phyloP scores from a whole-genome alignment of 2,888 invertebrate genomes.

The Eledona agricola region DNA sequence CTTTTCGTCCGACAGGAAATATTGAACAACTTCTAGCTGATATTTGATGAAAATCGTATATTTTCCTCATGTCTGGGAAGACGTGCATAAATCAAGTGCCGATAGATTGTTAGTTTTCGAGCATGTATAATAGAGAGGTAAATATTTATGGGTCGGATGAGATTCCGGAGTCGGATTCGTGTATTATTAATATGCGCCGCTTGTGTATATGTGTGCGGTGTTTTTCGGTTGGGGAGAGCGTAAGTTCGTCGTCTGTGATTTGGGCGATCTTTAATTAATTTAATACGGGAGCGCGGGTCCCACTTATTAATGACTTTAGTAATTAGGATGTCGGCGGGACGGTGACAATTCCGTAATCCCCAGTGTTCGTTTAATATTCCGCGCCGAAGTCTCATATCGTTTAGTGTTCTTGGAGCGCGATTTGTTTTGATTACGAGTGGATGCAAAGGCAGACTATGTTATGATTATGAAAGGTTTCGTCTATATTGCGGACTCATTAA shows the following conservation, averaged over 20 bases:
- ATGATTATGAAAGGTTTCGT: constrained; percentile 50
- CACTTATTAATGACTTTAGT: constrained; percentile 27
- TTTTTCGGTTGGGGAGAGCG: constrained; percentile 8
- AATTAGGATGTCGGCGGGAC: constrained; percentile 23
- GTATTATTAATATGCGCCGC: constrained; percentile 7
- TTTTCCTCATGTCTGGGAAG: too few species aligned
- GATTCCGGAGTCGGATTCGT: background rate
- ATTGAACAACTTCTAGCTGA: too few species aligned
- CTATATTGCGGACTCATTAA: constrained; percentile 57
- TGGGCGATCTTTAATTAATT: constrained; percentile 24
- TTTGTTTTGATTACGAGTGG: constrained; percentile 48
- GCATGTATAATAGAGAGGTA: constrained; percentile 1
- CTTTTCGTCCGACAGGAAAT: too few species aligned
- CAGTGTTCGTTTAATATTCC: constrained; percentile 37
- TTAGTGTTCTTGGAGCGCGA: constrained; percentile 38
- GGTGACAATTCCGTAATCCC: constrained; percentile 20
- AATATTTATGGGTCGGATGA: constrained; percentile 2
- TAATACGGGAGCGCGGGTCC: constrained; percentile 16
- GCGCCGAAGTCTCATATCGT: constrained; percentile 38
- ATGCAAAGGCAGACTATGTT: constrained; percentile 41
- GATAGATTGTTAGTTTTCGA: too few species aligned
- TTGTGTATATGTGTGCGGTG: background rate
- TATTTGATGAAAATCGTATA: too few species aligned
- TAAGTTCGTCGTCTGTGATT: constrained; percentile 11
- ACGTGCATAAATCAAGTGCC: too few species aligned